A percentile compares a stretch with the other conserved stretches of the same genome.
Evolutionary conservation across 1,140 invertebrate genomes (phyloP).

Genomic region (Drosophila biarmipes): DNA sequence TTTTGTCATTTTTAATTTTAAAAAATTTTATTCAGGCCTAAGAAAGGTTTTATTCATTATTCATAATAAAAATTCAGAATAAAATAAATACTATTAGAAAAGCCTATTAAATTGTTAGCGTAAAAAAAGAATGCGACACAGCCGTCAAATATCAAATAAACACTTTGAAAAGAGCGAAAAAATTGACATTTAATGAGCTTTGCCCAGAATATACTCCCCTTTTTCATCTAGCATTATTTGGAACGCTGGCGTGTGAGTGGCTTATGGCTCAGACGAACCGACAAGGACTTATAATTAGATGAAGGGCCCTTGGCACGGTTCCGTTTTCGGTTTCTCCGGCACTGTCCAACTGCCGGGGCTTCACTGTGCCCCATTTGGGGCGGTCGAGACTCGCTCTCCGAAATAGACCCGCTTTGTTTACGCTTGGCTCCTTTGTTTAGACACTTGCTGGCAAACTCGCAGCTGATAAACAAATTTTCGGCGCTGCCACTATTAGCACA

Average conservation of each 20-base stretch:
- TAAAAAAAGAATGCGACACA: too few species aligned
- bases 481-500: constrained; percentile 42
- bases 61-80: too few species aligned
- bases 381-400: background rate
- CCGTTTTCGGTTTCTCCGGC: background rate
- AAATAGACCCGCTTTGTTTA: constrained; percentile 38
- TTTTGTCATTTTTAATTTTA: too few species aligned
- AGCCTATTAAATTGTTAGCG: too few species aligned
- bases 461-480: constrained; percentile 43
- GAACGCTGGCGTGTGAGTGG: background rate
- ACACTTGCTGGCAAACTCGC: constrained; percentile 36
- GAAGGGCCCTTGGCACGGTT: background rate
- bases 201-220: too few species aligned
- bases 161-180: too few species aligned
- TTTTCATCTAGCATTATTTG: too few species aligned
- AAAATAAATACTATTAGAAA: too few species aligned
- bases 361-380: background rate
- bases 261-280: constrained; percentile 1
- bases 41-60: too few species aligned
- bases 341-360: background rate
- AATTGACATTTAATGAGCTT: background rate
- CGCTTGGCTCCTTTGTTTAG: constrained; percentile 42
- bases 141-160: too few species aligned
- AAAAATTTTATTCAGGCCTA: too few species aligned
- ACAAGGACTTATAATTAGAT: constrained; percentile 4